These are phyloP conservation scores for Macaria notata DNA, from an alignment of 2,888 invertebrate genomes.

Conservation along the genomic window DNA sequence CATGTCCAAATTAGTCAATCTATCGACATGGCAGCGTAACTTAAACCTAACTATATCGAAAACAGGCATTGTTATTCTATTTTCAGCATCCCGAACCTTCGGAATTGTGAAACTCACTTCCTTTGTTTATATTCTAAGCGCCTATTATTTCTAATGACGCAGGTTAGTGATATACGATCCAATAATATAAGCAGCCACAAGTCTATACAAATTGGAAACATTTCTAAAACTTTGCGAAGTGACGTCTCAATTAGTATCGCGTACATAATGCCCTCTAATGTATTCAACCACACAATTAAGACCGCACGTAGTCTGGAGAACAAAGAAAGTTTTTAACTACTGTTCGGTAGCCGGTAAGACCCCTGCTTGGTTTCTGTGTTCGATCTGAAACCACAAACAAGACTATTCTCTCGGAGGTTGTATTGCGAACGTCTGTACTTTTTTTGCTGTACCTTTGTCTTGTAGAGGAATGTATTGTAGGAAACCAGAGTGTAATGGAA, in stretches of 20 bases:
- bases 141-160: constrained; percentile 5
- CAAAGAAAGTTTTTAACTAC: constrained; percentile 58
- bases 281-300: constrained; percentile 61
- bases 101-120: constrained; percentile 2
- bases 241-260: constrained; percentile 53
- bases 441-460: constrained; percentile 48
- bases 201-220: constrained; percentile 14
- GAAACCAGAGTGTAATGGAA: constrained; percentile 72
- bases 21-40: too few species aligned
- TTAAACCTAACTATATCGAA: too few species aligned
- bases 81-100: constrained; percentile 1
- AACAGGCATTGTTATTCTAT: constrained; percentile 6
- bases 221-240: constrained; percentile 18
- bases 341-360: constrained; percentile 64
- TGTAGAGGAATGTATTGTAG: constrained; percentile 59
- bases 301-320: constrained; percentile 69
- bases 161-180: constrained; percentile 11
- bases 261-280: constrained; percentile 49
- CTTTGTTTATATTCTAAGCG: constrained; percentile 7
- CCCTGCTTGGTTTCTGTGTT: constrained; percentile 55
- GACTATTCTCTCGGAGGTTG: constrained; percentile 50
- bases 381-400: constrained; percentile 75
- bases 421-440: constrained; percentile 37
- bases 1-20: too few species aligned
- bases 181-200: constrained; percentile 24